These are phyloP conservation scores for Euphonia xanthogaster DNA, from an alignment of 2,797 vertebrate genomes.

Conservation along the genomic window DNA sequence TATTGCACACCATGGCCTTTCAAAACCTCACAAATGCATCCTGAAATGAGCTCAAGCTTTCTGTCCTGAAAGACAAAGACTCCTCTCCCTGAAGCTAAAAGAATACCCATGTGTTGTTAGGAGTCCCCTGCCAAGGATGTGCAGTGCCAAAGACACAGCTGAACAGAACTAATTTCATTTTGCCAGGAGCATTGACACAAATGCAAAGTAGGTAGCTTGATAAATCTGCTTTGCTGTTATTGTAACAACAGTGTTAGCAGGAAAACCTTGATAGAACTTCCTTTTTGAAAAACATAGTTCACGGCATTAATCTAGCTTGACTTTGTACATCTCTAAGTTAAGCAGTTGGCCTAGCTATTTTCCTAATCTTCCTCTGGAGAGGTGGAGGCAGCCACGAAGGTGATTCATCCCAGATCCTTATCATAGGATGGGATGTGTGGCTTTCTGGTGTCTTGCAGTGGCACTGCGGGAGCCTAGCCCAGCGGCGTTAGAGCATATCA, in stretches of 20 bases:
- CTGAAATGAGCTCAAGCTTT: not conserved
- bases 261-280: not conserved
- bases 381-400: not conserved
- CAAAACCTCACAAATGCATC: not conserved
- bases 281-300: not conserved
- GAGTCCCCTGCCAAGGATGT: not conserved
- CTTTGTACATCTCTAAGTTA: not conserved
- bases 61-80: not conserved
- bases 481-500: not conserved
- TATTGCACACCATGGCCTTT: not conserved
- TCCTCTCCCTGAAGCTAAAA: not conserved
- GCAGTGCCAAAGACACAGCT: slow-evolving; percentile 5
- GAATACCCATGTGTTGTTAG: not conserved
- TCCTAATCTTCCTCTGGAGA: not conserved
- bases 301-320: not conserved
- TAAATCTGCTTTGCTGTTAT: not conserved
- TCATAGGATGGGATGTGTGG: not conserved
- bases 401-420: not conserved
- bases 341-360: not conserved
- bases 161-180: slow-evolving; percentile 4
- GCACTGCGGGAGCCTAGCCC: not conserved
- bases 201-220: not conserved
- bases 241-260: not conserved
- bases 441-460: not conserved
- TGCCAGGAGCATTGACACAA: slow-evolving; percentile 5